These are phyloP conservation scores for Salarias fasciatus DNA, from an alignment of 2,797 vertebrate species.

Conservation along the genomic window DNA sequence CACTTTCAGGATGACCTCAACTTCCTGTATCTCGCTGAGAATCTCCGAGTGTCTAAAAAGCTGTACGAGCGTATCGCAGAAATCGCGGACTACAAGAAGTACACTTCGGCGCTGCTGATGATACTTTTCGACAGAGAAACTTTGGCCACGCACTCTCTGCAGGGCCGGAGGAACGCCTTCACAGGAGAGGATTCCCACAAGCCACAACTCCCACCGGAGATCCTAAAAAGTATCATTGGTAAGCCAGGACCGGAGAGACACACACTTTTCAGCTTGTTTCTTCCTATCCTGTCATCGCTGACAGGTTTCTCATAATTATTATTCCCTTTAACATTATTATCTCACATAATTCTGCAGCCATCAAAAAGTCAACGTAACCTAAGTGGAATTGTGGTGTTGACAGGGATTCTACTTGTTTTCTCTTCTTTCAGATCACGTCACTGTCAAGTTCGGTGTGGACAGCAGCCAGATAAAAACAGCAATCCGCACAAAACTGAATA, in stretches of 20 bases:
- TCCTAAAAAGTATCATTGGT: constrained; percentile 77
- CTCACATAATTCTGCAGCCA: too few relatives aligned
- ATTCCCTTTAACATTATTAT: too few relatives aligned
- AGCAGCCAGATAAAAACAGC: constrained; percentile 76
- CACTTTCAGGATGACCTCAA: constrained; percentile 63
- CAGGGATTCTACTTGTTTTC: background rate
- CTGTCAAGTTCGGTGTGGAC: constrained; percentile 74
- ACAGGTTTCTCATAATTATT: too few relatives aligned
- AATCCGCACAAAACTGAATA: constrained; percentile 81
- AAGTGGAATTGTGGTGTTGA: too few relatives aligned
- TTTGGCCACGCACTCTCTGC: constrained; percentile 80
- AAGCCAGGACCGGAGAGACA: too few relatives aligned
- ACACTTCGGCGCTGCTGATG: constrained; percentile 79
- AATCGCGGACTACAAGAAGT: constrained; percentile 80
- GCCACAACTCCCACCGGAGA: constrained; percentile 79
- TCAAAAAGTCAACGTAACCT: too few relatives aligned
- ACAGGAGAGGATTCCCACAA: constrained; percentile 76
- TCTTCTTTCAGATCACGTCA: constrained; percentile 66
- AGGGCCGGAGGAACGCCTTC: constrained; percentile 74
- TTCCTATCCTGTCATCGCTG: too few relatives aligned
- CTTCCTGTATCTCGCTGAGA: constrained; percentile 72
- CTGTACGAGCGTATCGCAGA: constrained; percentile 78
- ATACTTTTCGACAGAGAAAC: constrained; percentile 81
- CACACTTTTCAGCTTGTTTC: too few relatives aligned
- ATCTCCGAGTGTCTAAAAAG: constrained; percentile 73